Percentiles rank a stretch among this genome's conserved stretches.
Conservation (phyloP, 2,113 vertebrate species). For the Pseudolaguvia tuberculata region DNA sequence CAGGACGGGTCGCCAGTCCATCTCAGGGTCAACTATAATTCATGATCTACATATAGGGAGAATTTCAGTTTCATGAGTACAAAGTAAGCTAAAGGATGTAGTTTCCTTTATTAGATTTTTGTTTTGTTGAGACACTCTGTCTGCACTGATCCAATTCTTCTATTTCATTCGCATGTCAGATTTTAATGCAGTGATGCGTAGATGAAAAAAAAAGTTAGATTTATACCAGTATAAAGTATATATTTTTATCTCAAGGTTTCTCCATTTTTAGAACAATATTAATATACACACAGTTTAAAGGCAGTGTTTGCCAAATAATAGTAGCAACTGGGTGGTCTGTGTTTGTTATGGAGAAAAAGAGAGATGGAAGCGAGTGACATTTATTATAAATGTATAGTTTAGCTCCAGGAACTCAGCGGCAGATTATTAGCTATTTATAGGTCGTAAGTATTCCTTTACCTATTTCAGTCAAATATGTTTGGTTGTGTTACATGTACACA, state of each 20-base stretch:
- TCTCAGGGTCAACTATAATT: slow-evolving; percentile 65
- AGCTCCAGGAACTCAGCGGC: slow-evolving; percentile 41
- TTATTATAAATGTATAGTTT: slow-evolving; percentile 49
- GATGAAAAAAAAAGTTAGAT: too few species aligned
- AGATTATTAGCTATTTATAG: slow-evolving; percentile 60
- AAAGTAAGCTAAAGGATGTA: not conserved
- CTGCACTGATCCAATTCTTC: not conserved
- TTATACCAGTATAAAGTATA: too few species aligned
- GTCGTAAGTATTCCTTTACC: slow-evolving; percentile 48
- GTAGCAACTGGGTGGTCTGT: slow-evolving; percentile 36
- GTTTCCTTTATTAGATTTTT: not conserved
- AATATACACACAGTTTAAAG: not conserved
- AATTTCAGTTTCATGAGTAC: slow-evolving; percentile 28
- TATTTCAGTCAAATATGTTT: slow-evolving; percentile 43
- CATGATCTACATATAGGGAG: slow-evolving; percentile 59
- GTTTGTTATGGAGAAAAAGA: slow-evolving; percentile 51
- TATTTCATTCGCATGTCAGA: not conserved
- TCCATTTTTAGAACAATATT: too few species aligned
- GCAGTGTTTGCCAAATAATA: not conserved
- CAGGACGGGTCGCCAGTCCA: too few species aligned
- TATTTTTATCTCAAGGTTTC: too few species aligned
- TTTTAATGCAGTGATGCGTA: not conserved
- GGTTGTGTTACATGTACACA: too few species aligned
- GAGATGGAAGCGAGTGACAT: slow-evolving; percentile 37
- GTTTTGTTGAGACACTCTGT: not conserved